These are phyloP conservation scores for Clarias batrachus DNA, from an alignment of 2,113 vertebrate species.

Conservation along the genomic window DNA sequence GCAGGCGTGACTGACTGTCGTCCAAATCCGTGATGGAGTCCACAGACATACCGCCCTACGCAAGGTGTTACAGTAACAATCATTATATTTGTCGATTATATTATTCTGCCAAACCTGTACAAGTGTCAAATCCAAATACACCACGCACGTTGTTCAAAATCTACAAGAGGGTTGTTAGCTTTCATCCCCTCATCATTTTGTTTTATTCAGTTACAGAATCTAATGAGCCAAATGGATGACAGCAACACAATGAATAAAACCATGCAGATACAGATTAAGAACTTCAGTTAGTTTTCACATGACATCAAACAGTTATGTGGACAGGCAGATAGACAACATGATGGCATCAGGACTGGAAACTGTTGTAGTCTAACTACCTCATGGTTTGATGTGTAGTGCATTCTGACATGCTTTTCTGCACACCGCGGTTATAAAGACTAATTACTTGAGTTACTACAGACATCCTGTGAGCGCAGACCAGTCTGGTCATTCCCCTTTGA, in stretches of 20 bases:
- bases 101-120: conserved; percentile 57
- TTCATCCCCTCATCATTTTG: neutral
- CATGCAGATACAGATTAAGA: neutral
- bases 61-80: neutral
- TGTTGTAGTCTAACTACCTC: too few species aligned
- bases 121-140: conserved; percentile 45
- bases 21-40: conserved; percentile 98
- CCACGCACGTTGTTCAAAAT: neutral
- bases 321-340: too few species aligned
- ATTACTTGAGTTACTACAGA: too few species aligned
- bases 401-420: too few species aligned
- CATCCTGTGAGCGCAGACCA: too few species aligned
- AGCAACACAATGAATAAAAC: neutral
- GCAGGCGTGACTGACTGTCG: conserved; percentile 89
- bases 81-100: neutral
- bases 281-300: neutral
- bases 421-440: too few species aligned
- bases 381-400: too few species aligned
- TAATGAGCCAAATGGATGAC: neutral
- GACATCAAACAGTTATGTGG: neutral
- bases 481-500: too few species aligned
- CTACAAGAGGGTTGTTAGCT: neutral
- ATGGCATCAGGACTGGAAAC: too few species aligned
- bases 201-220: neutral
- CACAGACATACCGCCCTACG: conserved; percentile 94